Percentiles rank a stretch among this genome's conserved stretches.
Conservation (phyloP, 2,113 vertebrate species). For the Saimiri boliviensis region DNA sequence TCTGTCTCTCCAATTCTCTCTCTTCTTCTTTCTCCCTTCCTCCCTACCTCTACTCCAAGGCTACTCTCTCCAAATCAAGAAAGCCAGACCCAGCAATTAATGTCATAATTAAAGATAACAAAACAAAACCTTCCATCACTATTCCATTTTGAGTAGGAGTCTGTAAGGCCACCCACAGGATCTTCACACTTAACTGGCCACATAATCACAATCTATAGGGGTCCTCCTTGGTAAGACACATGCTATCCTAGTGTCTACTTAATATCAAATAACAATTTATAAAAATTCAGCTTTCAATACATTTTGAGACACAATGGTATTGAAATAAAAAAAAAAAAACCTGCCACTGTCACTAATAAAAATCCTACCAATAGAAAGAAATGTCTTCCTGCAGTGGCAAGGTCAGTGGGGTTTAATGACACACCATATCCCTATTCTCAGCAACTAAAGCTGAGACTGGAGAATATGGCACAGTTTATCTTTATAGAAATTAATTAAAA, state of each 20-base stretch:
- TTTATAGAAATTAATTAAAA: not conserved
- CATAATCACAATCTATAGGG: not conserved
- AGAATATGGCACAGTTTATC: conserved; percentile 15
- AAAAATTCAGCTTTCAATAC: conserved; percentile 41
- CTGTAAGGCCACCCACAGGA: conserved; percentile 23
- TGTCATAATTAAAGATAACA: conserved; percentile 54
- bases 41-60: not conserved
- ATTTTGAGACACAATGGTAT: conserved; percentile 32
- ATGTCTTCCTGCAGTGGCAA: not conserved
- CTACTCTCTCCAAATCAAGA: not conserved
- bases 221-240: not conserved
- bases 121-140: conserved; percentile 36
- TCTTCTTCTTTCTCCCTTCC: not conserved
- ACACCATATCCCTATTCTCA: not conserved
- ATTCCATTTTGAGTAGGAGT: not conserved
- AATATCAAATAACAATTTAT: conserved; percentile 39
- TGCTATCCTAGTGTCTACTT: conserved; percentile 49
- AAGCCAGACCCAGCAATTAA: not conserved
- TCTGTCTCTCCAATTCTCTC: not conserved
- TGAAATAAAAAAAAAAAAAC: conserved; percentile 47
- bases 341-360: not conserved
- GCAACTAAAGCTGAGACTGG: not conserved
- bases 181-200: not conserved
- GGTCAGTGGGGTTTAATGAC: not conserved
- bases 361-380: conserved; percentile 18